Evolutionary conservation across 1,140 invertebrate species (phyloP), one percentile per base, ranked within the genome.

Genomic region (Monochamus saltuarius): DNA sequence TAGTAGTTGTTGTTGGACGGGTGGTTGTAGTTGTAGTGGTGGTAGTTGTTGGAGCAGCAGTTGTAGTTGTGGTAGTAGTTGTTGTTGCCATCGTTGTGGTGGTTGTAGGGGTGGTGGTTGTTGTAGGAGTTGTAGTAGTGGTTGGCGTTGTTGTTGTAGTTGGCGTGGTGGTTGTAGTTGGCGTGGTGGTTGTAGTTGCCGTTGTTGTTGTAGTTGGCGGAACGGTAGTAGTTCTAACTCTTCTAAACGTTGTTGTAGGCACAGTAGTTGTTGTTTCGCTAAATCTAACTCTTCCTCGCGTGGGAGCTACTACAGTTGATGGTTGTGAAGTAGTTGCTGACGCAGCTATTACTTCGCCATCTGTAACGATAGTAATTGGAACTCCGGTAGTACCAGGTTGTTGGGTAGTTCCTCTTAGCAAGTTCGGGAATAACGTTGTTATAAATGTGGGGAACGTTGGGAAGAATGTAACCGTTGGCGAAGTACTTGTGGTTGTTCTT

Each of bases 401-500:
- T 11, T 35, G 45, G 14, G 38, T 60, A 11, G 59, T 56, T 16
- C 11, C 46, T 11, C 42, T 58, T 9, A 69, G 53, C 19, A 69
- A 65, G 17, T 59, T 64, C 11, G 70, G 66, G 42, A 72, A 68
- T 4, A 63, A 53, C 7, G 62, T 71, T 13, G 59, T 65, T 29
- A 29, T 29, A 29, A 29, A 29, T 6, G 22, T 29, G 0, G 68
- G 54, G 40, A 67, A 52, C 9, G 65, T 64, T 37, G 61, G 61
- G 2, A 61, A 54, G 1, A 61, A 36, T 11, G 60, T 50, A n/a
- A 34, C 37, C 1, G 39, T 35, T 9, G 53, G 49, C 7, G 6
- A 13, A 54, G 10, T 47, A 29, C 46, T 47, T 13, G 11, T 16
- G 29, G 56, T 57, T 4, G 53, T 55, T 43, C 14, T 52, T 52